Evolutionary conservation across 1,140 invertebrate genomes (phyloP), one percentile per base, ranked within the genome.

Genomic region (Leptopilina clavipes): DNA sequence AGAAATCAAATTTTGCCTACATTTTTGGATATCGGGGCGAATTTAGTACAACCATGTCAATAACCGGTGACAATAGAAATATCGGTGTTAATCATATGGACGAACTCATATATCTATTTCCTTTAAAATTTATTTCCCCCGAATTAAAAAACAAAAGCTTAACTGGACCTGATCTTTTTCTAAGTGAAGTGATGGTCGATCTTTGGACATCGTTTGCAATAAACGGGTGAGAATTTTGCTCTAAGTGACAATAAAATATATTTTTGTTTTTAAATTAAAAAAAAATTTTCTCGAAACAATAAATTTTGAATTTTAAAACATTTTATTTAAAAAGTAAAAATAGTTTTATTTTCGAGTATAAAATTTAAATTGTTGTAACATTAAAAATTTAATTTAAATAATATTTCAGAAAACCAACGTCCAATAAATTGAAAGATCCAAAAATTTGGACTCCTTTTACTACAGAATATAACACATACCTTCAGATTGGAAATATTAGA

Each of bases 171-270:
- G 54, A 59, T 59, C 11, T 59, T 22, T 59, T 22, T 11, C 1
- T 59, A 59, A 59, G 54, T 22, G 19, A 11, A 59, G 9, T 22
- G 10, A 59, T 59, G 54, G 18, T 59, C 1, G 19, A 59, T 59
- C 8, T 59, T 19, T 59, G 54, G 54, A 59, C 54, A 2, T 59
- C 54, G 8, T 59, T 59, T 59, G 54, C 54, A 22, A 22, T 18
- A 10, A 22, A 22, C 0, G 54, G 54, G 54, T 59, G 10, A 56
- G 17, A 48, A 48, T 31, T 31, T n/a, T n/a, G n/a, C n/a, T n/a
- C n/a, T n/a, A 31, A 31, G 5, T 31, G 5, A 31, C 1, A 31
- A 31, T 5, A 40, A 40, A 40, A 40, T 40, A 7, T 40, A 40
- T 5, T 31, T 31, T 31, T 31, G 25, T 31, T 2, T 2, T 31